A percentile compares a stretch with the other conserved stretches of the same genome.
Evolutionary conservation across 1,140 invertebrate species (phyloP).

Genomic region (Calliopsis andreniformis): DNA sequence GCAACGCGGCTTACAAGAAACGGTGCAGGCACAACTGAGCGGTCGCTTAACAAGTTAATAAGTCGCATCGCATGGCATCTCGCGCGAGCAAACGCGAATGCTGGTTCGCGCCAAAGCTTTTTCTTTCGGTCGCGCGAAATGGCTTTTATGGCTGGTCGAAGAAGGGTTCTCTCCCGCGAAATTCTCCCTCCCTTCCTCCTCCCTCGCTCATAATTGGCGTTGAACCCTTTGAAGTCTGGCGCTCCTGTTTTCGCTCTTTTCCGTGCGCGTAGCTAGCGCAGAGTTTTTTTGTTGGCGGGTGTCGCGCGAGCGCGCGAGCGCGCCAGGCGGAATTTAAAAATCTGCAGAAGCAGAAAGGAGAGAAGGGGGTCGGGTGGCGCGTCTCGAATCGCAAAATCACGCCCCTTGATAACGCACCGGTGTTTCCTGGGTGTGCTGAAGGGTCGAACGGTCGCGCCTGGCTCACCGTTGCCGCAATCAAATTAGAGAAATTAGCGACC

Average conservation of each 20-base stretch:
- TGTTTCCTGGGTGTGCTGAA: not conserved
- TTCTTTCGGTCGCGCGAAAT: constrained; percentile 39
- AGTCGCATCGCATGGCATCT: constrained; percentile 33
- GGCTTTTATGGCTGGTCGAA: constrained; percentile 22
- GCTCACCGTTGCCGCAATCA: constrained; percentile 38
- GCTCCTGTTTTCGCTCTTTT: constrained; percentile 27
- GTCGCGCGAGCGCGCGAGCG: constrained; percentile 19
- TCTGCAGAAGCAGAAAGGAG: not conserved
- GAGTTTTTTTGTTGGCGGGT: constrained; percentile 44
- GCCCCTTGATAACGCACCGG: constrained; percentile 50
- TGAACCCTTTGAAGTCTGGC: constrained; percentile 60
- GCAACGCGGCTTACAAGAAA: not conserved
- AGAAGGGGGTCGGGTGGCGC: not conserved
- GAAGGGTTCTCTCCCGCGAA: constrained; percentile 31
- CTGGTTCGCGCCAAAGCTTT: constrained; percentile 25
- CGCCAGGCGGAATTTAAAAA: constrained; percentile 54
- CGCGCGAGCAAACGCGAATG: constrained; percentile 42
- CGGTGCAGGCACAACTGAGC: constrained; percentile 20
- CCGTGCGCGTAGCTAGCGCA: constrained; percentile 7
- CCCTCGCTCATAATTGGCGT: constrained; percentile 43
- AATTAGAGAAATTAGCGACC: constrained; percentile 67
- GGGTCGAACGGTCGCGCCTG: constrained; percentile 6
- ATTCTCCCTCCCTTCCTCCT: not conserved
- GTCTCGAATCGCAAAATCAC: constrained; percentile 25
- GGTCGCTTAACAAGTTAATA: constrained; percentile 47